A percentile compares a stretch with the other conserved stretches of the same genome.
These are phyloP conservation scores for Pseudococcus viburni DNA, from an alignment of 2,888 invertebrate genomes.

Conservation along the genomic window DNA sequence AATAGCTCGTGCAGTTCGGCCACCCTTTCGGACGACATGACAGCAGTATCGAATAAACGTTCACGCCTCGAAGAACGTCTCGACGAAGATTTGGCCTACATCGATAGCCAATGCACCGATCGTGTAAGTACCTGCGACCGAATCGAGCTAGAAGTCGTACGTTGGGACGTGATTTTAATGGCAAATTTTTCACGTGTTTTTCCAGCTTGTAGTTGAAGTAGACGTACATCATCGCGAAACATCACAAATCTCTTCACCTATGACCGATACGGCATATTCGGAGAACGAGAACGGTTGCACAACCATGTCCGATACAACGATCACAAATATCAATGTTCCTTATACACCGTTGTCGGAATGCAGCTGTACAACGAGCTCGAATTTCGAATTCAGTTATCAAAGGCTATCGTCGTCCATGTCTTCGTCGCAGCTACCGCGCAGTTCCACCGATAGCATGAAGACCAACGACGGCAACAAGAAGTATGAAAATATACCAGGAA, in stretches of 20 bases:
- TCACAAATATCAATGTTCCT: conserved; percentile 69
- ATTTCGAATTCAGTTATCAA: conserved; percentile 57
- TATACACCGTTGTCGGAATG: conserved; percentile 69
- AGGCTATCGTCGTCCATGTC: conserved; percentile 53
- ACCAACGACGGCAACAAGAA: conserved; percentile 53
- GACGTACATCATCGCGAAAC: conserved; percentile 71
- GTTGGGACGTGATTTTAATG: not conserved
- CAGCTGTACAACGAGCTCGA: conserved; percentile 65
- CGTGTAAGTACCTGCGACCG: conserved; percentile 24
- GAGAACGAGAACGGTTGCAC: conserved; percentile 70
- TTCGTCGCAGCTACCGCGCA: conserved; percentile 60
- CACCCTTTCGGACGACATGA: conserved; percentile 66
- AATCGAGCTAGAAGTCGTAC: not conserved
- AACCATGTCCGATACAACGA: conserved; percentile 69
- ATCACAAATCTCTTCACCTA: conserved; percentile 68
- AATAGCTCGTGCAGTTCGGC: conserved; percentile 65
- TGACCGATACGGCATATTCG: conserved; percentile 70
- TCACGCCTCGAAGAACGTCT: conserved; percentile 84
- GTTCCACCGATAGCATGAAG: conserved; percentile 58
- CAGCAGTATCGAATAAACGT: conserved; percentile 73
- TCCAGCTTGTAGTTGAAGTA: conserved; percentile 72
- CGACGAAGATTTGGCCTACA: conserved; percentile 80
- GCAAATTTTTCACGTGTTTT: conserved; percentile 13
- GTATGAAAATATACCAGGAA: conserved; percentile 70
- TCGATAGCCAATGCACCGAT: conserved; percentile 84